These are phyloP conservation scores for Clarias magur DNA, from an alignment of 2,113 vertebrate genomes.

Conservation along the genomic window DNA sequence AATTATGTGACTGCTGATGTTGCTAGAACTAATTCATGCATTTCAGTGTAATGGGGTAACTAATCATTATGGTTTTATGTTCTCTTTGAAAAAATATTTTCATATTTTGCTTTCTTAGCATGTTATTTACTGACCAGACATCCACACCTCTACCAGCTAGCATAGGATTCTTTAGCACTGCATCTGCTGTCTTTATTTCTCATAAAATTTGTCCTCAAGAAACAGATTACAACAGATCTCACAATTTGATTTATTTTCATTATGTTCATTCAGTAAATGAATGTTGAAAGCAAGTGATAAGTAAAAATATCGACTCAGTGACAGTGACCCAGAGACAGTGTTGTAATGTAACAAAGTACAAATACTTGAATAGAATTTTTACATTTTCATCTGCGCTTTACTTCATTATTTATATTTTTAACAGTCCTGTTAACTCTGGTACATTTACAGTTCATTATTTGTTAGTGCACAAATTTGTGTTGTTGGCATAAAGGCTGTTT, in stretches of 20 bases:
- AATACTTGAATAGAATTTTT: too few species aligned
- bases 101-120: neutral
- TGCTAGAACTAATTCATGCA: neutral
- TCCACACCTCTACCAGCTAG: neutral
- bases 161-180: neutral
- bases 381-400: too few species aligned
- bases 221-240: neutral
- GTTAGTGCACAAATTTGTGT: too few species aligned
- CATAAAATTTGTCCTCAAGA: neutral
- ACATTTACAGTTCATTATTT: too few species aligned
- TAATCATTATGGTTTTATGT: neutral
- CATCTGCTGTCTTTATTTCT: neutral
- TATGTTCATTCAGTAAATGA: neutral
- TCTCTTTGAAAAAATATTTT: neutral
- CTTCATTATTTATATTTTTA: too few species aligned
- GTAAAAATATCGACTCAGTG: neutral
- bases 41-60: neutral
- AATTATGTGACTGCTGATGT: neutral
- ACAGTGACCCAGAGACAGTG: neutral
- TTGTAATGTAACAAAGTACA: too few species aligned
- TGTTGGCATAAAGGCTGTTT: too few species aligned
- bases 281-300: neutral
- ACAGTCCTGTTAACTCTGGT: too few species aligned
- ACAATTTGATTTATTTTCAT: neutral
- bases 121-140: neutral